These are phyloP conservation scores for Marasmarcha lunaedactyla DNA, from an alignment of 2,888 invertebrate species.

Conservation along the genomic window DNA sequence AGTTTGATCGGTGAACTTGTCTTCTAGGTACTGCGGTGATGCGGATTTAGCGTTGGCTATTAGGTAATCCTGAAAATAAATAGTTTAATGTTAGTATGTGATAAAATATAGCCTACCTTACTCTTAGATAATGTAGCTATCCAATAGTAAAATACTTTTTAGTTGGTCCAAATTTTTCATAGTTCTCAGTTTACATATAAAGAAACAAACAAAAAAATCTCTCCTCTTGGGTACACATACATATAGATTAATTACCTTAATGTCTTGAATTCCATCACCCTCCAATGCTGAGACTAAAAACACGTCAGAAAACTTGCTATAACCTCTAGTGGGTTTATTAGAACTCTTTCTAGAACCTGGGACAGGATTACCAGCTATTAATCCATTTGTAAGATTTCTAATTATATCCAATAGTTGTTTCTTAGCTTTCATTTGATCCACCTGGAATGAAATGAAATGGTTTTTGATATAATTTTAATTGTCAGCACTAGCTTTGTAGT, in stretches of 20 bases:
- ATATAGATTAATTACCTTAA: too few species aligned
- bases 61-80: constrained; percentile 78
- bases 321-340: constrained; percentile 31
- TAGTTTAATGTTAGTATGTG: too few species aligned
- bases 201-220: too few species aligned
- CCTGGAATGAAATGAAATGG: constrained; percentile 43
- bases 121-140: too few species aligned
- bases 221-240: too few species aligned
- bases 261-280: constrained; percentile 78
- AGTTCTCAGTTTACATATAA: too few species aligned
- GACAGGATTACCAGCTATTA: constrained; percentile 51
- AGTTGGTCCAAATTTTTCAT: too few species aligned
- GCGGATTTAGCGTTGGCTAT: constrained; percentile 74
- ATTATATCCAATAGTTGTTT: constrained; percentile 80
- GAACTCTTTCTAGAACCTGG: constrained; percentile 27
- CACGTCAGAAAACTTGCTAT: constrained; percentile 80
- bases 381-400: constrained; percentile 74
- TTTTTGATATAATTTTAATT: too few species aligned
- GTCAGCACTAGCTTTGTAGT: too few species aligned
- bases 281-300: constrained; percentile 92
- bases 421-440: constrained; percentile 79
- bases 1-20: constrained; percentile 80
- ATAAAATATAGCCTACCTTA: too few species aligned
- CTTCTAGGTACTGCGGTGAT: constrained; percentile 75
- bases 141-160: too few species aligned